Conservation (phyloP, 2,888 invertebrate genomes). For the Amphipoea oculea region DNA sequence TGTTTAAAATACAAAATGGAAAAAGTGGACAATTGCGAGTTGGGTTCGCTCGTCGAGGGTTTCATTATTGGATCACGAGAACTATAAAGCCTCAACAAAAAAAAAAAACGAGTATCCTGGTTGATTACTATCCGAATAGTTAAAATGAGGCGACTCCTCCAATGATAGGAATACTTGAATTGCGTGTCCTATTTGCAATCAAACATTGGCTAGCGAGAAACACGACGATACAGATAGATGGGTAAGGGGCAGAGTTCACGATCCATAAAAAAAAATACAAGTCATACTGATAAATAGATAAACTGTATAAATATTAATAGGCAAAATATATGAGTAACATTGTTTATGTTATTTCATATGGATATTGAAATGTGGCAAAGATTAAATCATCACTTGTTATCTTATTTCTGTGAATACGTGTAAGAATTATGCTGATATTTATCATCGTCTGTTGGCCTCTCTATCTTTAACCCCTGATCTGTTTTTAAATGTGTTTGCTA, state of each 20-base stretch:
- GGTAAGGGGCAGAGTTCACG: not conserved
- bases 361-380: slow-evolving; percentile 37
- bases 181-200: not conserved
- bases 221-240: not conserved
- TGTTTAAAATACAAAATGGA: slow-evolving; percentile 21
- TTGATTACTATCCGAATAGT: not conserved
- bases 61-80: not conserved
- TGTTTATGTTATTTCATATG: slow-evolving; percentile 48
- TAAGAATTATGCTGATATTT: slow-evolving; percentile 55
- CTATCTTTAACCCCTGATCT: slow-evolving; percentile 72
- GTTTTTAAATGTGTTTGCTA: slow-evolving; percentile 62
- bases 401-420: slow-evolving; percentile 41
- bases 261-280: not conserved
- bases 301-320: not conserved
- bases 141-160: not conserved
- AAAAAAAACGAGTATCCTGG: not conserved
- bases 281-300: not conserved
- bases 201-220: not conserved
- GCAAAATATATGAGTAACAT: slow-evolving; percentile 34
- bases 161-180: not conserved
- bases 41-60: not conserved
- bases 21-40: not conserved
- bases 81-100: not conserved
- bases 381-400: slow-evolving; percentile 52
- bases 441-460: slow-evolving; percentile 62